Evolutionary conservation across 2,797 vertebrate genomes (phyloP).

Genomic region (Bovichtus diacanthus): DNA sequence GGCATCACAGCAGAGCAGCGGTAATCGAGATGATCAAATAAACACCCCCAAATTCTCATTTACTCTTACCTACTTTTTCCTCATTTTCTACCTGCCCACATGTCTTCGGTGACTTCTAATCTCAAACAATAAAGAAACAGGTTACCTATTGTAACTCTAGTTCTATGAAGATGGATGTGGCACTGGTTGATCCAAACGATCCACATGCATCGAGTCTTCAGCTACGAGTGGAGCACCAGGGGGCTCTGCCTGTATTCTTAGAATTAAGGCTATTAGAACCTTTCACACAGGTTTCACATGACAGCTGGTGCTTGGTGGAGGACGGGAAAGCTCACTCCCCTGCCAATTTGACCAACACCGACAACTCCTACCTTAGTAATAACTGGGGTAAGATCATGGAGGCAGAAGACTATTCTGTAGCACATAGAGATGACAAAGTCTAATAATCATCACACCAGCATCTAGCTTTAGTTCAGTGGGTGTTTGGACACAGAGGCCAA

Average conservation of each 20-base stretch:
- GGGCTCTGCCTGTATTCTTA: neutral
- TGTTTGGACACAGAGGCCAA: constrained; percentile 24
- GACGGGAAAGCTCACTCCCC: neutral
- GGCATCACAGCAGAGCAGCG: constrained; percentile 39
- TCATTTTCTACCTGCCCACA: constrained; percentile 32
- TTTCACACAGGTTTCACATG: neutral
- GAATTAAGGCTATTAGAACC: neutral
- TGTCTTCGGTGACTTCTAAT: constrained; percentile 19
- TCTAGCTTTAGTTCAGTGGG: constrained; percentile 22
- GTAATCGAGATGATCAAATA: constrained; percentile 54
- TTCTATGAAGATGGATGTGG: neutral
- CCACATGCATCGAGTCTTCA: neutral
- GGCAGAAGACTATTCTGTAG: neutral
- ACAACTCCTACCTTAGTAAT: neutral
- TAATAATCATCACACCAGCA: constrained; percentile 23
- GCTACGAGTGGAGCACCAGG: neutral
- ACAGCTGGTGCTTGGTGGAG: neutral
- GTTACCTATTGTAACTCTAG: neutral
- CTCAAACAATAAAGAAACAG: constrained; percentile 31
- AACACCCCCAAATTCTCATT: constrained; percentile 35
- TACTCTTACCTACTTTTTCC: constrained; percentile 12
- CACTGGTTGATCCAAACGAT: neutral
- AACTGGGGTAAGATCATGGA: neutral
- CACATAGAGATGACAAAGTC: constrained; percentile 26
- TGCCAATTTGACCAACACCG: neutral